These are phyloP conservation scores for Procambarus virginalis DNA, from an alignment of 1,140 invertebrate species.

Conservation along the genomic window DNA sequence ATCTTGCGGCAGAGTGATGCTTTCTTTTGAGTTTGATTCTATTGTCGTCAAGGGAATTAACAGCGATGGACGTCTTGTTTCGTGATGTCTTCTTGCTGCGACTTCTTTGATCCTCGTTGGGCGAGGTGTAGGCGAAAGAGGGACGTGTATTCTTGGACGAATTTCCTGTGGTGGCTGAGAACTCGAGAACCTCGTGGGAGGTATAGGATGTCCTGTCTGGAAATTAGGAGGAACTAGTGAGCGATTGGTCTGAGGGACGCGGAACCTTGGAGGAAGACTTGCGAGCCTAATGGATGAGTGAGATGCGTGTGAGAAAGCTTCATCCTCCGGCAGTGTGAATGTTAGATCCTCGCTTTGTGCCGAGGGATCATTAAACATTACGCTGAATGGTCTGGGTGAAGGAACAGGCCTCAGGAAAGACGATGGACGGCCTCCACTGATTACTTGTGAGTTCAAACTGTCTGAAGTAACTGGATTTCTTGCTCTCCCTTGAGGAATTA, in stretches of 20 bases:
- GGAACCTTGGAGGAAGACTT: not conserved
- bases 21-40: not conserved
- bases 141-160: not conserved
- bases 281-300: not conserved
- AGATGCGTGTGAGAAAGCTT: not conserved
- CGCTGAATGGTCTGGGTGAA: not conserved
- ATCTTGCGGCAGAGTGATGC: not conserved
- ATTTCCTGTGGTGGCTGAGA: not conserved
- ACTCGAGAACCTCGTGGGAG: slow-evolving; percentile 25
- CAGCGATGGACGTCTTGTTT: not conserved
- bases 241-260: not conserved
- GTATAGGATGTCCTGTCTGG: slow-evolving; percentile 18
- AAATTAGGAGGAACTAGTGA: slow-evolving; percentile 34
- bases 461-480: not conserved
- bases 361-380: not conserved
- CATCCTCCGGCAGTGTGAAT: not conserved
- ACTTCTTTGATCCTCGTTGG: not conserved
- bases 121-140: not conserved
- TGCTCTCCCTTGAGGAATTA: not conserved
- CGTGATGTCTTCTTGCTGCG: too few species aligned
- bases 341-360: not conserved
- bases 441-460: not conserved
- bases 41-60: not conserved
- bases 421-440: not conserved
- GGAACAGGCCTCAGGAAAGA: slow-evolving; percentile 14